Evolutionary conservation across 2,888 invertebrate species (phyloP), one percentile per base, ranked within the genome.

Genomic region (Coenonympha arcania): DNA sequence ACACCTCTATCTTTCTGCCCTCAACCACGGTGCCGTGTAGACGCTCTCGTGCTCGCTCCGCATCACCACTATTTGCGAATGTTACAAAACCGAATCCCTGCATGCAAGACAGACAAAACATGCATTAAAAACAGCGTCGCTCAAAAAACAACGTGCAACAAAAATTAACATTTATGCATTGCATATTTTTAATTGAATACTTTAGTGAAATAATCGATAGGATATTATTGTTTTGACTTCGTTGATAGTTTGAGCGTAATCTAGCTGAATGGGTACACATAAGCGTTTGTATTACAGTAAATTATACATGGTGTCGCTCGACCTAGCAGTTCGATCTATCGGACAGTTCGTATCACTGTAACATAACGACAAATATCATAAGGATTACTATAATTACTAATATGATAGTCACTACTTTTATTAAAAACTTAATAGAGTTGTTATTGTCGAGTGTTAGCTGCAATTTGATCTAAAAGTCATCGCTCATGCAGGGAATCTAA

Each of bases 1-100:
- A 95, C 95, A 98, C 98, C 97, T 99, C 99, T 93, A 99, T 98
- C 93, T 99, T 99, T 92, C 99, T 94, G 92, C 99, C 99, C 95
- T 99, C 99, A 93, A 99, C 98, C 94, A 98, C 96, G 91, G 98
- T 97, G 93, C 98, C 98, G 94, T 99, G 98, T 91, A 99, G 95
- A 93, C 98, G 96, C 93, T 98, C 98, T 92, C 99, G 96, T 94
- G 99, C 99, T 93, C 96, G 95, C 93, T 99, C 99, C 90, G 99
- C 99, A 92, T 99, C 99, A 92, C 94, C 95, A 93, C 96, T 96
- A 94, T 96, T 97, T 93, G 98, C 98, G 96, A 99, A 99, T 93
- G 99, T 99, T 93, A 99, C 99, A 95, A 99, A 99, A 94, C 99
- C 99, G 94, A 99, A 99, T 93, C 99, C 99, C 99, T 99, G 95